Evolutionary conservation across 2,797 vertebrate genomes (phyloP).

Genomic region (Brotula barbata): DNA sequence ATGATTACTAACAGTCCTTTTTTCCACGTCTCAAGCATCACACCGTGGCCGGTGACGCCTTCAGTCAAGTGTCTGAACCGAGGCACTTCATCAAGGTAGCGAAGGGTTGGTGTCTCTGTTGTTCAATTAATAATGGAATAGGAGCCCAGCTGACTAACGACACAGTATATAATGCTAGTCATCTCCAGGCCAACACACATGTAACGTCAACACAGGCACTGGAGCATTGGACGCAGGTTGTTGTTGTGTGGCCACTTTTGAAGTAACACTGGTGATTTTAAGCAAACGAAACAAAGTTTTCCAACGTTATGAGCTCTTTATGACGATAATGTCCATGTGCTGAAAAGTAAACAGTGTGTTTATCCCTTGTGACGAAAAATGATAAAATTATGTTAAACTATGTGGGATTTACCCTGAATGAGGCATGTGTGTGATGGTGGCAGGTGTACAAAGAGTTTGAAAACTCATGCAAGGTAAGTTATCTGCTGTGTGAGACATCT

Average conservation of each 20-base stretch:
- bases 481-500: background rate
- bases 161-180: slow-evolving; percentile 68
- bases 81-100: slow-evolving; percentile 59
- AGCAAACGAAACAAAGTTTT: no score
- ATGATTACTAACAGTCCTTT: slow-evolving; percentile 21
- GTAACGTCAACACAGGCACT: slow-evolving; percentile 60
- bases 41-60: slow-evolving; percentile 23
- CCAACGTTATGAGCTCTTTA: no score
- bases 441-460: no score
- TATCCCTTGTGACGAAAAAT: no score
- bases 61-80: slow-evolving; percentile 52
- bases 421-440: background rate
- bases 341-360: no score
- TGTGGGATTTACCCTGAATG: background rate
- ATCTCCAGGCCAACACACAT: slow-evolving; percentile 74
- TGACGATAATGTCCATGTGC: no score
- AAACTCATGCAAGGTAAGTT: no score
- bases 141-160: slow-evolving; percentile 79
- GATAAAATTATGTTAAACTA: background rate
- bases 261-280: slow-evolving; percentile 1
- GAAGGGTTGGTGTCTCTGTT: slow-evolving; percentile 70
- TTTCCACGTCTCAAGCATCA: background rate
- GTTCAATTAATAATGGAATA: slow-evolving; percentile 82
- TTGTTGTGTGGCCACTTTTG: slow-evolving; percentile 35
- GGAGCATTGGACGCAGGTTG: slow-evolving; percentile 50